Evolutionary conservation across 2,888 invertebrate genomes (phyloP), one percentile per base, ranked within the genome.

Genomic region (Pemphredon lugubris): DNA sequence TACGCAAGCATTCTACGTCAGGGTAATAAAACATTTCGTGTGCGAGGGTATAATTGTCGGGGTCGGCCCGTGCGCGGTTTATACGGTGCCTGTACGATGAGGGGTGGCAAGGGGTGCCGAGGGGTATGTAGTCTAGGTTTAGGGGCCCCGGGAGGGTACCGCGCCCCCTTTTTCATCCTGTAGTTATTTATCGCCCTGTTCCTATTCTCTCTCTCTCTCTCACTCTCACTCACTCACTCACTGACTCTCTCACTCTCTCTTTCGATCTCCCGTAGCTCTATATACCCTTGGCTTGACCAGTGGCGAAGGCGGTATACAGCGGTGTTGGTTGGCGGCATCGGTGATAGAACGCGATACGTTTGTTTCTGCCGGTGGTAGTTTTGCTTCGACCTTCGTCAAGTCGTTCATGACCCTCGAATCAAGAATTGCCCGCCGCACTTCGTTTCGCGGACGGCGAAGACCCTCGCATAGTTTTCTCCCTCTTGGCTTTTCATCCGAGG

Each of bases 141-240:
- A 86, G 86, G 88, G 87, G 85, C 87, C 88, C 88, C 88, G 85
- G 85, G 87, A 86, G 87, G 86, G 87, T 85, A 85, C 84, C 83
- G 83, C 85, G 83, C 87, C 87, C 88, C 87, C 87, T 87, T 88
- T 87, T 88, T 88, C 87, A 87, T 88, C 84, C 87, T 85, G 86
- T 84, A 84, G 88, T 87, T 88, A 88, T 88, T 88, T 87, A 88
- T 88, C 85, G 85, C 82, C 84, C 83, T 84, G 83, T 80, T 78
- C n/a, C n/a, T n/a, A n/a, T n/a, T n/a, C n/a, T n/a, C n/a, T n/a
- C n/a, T n/a, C n/a, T n/a, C n/a, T n/a, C n/a, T n/a, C n/a, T n/a
- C n/a, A n/a, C n/a, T n/a, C n/a, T n/a, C n/a, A n/a, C n/a, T n/a
- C n/a, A n/a, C n/a, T n/a, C n/a, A n/a, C n/a, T n/a, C n/a, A n/a